phyloP scores from a whole-genome alignment of 1,140 invertebrate genomes.

The Trialeurodes vaporariorum region DNA sequence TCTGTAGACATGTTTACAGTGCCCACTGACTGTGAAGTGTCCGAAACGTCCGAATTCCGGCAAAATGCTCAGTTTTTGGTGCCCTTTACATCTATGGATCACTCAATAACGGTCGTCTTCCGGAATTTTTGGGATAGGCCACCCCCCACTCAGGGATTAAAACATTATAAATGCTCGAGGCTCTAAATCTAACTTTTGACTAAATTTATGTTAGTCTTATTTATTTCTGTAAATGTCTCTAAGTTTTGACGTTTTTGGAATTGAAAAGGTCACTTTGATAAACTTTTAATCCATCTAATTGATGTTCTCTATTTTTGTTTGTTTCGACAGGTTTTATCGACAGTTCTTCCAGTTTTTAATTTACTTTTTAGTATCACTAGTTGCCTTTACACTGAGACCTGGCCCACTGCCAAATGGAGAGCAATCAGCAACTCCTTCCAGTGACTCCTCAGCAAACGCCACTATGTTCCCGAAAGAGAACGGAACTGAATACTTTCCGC shows the following conservation, averaged over 20 bases:
- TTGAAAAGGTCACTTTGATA: too few species aligned
- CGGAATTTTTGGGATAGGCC: too few species aligned
- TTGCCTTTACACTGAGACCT: conserved; percentile 77
- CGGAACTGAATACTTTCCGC: not conserved
- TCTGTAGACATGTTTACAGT: too few species aligned
- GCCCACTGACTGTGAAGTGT: too few species aligned
- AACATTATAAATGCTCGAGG: not conserved
- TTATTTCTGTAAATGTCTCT: too few species aligned
- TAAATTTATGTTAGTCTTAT: too few species aligned
- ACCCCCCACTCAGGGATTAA: not conserved
- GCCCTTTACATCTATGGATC: too few species aligned
- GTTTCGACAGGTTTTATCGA: conserved; percentile 63
- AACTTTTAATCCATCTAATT: too few species aligned
- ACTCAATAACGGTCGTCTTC: too few species aligned
- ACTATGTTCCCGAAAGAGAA: not conserved
- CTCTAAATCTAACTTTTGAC: not conserved
- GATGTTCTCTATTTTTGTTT: conserved; percentile 23
- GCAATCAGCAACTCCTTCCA: not conserved
- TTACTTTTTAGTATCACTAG: conserved; percentile 77
- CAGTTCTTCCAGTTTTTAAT: conserved; percentile 81
- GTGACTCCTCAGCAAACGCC: not conserved
- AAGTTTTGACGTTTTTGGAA: too few species aligned
- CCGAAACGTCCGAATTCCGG: too few species aligned
- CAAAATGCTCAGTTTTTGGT: too few species aligned
- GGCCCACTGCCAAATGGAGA: conserved; percentile 40